These are phyloP conservation scores for Hylaea fasciaria DNA, from an alignment of 2,888 invertebrate genomes.

Conservation along the genomic window DNA sequence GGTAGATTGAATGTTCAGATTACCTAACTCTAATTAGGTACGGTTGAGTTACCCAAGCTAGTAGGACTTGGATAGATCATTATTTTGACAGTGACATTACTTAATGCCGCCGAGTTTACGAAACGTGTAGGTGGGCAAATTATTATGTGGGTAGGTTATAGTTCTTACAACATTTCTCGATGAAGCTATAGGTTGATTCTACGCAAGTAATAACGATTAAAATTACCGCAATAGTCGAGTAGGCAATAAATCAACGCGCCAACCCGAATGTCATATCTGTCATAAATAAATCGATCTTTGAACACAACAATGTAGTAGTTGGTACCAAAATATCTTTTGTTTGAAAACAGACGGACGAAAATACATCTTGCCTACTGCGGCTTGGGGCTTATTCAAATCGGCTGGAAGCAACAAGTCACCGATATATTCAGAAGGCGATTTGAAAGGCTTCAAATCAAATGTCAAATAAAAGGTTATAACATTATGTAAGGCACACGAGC, in stretches of 20 bases:
- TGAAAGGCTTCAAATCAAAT: constrained; percentile 72
- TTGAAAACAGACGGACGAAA: constrained; percentile 58
- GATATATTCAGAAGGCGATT: constrained; percentile 53
- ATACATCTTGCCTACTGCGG: constrained; percentile 49
- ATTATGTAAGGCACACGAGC: constrained; percentile 67
- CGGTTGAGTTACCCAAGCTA: not conserved
- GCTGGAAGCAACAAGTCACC: constrained; percentile 64
- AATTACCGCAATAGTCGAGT: not conserved
- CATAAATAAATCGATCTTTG: constrained; percentile 50
- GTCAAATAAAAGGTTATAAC: constrained; percentile 73
- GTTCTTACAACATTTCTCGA: constrained; percentile 32
- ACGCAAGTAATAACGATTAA: constrained; percentile 11
- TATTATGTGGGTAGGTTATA: constrained; percentile 23
- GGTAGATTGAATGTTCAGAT: no score
- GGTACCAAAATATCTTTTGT: constrained; percentile 52
- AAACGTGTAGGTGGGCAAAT: constrained; percentile 35
- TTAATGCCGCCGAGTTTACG: constrained; percentile 26
- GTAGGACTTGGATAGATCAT: constrained; percentile 24
- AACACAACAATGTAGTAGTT: constrained; percentile 26
- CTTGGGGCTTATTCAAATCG: constrained; percentile 46
- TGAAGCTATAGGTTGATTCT: constrained; percentile 18
- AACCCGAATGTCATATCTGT: constrained; percentile 41
- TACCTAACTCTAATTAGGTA: not conserved
- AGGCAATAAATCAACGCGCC: constrained; percentile 30
- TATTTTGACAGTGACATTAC: constrained; percentile 34